These are phyloP conservation scores for Lasioglossum villosulum DNA, from an alignment of 2,888 invertebrate species.

Conservation along the genomic window DNA sequence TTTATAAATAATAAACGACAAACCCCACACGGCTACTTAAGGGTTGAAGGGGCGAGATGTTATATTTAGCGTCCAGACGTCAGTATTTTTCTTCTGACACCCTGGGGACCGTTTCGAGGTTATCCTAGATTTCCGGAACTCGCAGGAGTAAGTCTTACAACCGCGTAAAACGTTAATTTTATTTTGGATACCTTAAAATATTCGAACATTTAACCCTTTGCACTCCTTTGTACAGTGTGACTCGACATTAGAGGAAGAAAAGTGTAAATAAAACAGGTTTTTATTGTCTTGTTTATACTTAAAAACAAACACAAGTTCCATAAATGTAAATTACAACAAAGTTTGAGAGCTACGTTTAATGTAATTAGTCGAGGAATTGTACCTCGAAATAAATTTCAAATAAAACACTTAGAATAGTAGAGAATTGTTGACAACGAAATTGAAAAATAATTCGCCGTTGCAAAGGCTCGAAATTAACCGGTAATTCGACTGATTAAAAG, in stretches of 20 bases:
- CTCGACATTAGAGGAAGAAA: too few species aligned
- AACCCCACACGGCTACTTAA: slow-evolving; percentile 3
- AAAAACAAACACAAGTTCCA: too few species aligned
- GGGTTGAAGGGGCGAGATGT: slow-evolving; percentile 15
- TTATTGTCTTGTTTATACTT: too few species aligned
- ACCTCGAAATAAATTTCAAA: too few species aligned
- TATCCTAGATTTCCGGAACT: slow-evolving; percentile 11
- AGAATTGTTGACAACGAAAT: too few species aligned
- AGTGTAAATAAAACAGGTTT: too few species aligned
- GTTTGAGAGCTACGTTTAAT: too few species aligned
- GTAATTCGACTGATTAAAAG: background rate
- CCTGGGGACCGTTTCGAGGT: background rate
- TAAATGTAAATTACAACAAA: too few species aligned
- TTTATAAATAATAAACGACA: slow-evolving; percentile 33
- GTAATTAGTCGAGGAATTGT: too few species aligned
- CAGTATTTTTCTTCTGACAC: slow-evolving; percentile 11
- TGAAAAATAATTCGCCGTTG: background rate
- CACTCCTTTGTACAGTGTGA: too few species aligned
- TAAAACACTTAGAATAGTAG: too few species aligned
- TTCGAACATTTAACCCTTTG: too few species aligned
- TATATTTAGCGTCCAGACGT: slow-evolving; percentile 28
- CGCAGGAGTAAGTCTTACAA: background rate
- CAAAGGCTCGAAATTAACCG: background rate
- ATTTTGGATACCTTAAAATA: background rate
- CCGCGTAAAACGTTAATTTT: background rate